These are phyloP conservation scores for Onychomys leucogaster DNA, from an alignment of 2,797 vertebrate species.

Conservation along the genomic window DNA sequence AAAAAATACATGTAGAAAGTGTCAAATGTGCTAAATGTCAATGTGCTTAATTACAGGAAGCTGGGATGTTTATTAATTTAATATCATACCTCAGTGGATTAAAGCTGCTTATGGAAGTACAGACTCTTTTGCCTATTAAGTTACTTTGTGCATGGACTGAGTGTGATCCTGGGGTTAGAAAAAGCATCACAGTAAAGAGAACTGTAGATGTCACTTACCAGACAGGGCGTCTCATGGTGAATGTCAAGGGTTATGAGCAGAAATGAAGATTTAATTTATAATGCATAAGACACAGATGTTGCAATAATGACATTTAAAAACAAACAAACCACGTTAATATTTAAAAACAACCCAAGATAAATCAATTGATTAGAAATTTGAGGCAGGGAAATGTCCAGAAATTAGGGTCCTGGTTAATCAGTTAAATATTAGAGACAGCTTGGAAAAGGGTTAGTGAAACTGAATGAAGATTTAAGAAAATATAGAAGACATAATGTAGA, in stretches of 20 bases:
- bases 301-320: not conserved
- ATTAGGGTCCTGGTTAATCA: not conserved
- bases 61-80: not conserved
- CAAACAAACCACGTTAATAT: not conserved
- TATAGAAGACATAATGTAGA: not conserved
- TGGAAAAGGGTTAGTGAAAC: not conserved
- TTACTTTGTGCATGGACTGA: not conserved
- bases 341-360: not conserved
- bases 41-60: not conserved
- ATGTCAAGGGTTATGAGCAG: not conserved
- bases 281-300: not conserved
- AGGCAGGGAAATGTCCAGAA: not conserved
- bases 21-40: not conserved
- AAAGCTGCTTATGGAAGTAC: not conserved
- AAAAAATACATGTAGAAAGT: not conserved
- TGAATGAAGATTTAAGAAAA: not conserved
- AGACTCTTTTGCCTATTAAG: not conserved
- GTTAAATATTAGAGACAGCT: not conserved
- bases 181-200: not conserved
- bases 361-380: not conserved
- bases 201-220: not conserved
- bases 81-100: not conserved
- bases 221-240: not conserved
- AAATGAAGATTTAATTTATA: not conserved
- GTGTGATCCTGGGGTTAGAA: not conserved